Percentiles rank a stretch among this genome's conserved stretches.
Evolutionary conservation across 2,113 vertebrate species (phyloP).

Genomic region (Helogale parvula): DNA sequence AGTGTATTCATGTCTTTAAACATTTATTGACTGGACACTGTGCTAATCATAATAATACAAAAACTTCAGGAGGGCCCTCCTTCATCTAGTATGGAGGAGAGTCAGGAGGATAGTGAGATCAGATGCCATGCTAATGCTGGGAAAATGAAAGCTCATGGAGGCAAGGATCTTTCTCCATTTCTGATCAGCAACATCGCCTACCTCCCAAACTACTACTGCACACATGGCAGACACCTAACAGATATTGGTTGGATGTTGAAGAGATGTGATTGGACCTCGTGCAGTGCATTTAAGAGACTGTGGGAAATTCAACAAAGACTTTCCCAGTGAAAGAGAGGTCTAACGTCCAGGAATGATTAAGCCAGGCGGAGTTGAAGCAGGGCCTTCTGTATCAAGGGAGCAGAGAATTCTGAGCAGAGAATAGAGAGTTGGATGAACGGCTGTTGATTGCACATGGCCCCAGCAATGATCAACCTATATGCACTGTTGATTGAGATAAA

Average conservation of each 20-base stretch:
- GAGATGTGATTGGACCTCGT: neutral
- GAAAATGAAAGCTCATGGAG: neutral
- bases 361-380: neutral
- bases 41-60: neutral
- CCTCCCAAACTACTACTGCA: neutral
- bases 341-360: neutral
- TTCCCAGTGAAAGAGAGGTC: neutral
- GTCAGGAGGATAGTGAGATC: neutral
- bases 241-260: neutral
- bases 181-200: neutral
- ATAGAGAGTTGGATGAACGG: neutral
- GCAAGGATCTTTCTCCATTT: neutral
- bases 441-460: neutral
- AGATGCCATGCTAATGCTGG: neutral
- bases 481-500: neutral
- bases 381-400: neutral
- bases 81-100: neutral
- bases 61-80: neutral
- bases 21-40: neutral
- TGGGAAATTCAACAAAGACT: neutral
- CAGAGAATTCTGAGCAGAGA: neutral
- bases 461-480: neutral
- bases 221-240: neutral
- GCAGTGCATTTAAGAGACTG: neutral
- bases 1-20: neutral